phyloP scores from a whole-genome alignment of 2,888 invertebrate species.

The Lottia scabra region DNA sequence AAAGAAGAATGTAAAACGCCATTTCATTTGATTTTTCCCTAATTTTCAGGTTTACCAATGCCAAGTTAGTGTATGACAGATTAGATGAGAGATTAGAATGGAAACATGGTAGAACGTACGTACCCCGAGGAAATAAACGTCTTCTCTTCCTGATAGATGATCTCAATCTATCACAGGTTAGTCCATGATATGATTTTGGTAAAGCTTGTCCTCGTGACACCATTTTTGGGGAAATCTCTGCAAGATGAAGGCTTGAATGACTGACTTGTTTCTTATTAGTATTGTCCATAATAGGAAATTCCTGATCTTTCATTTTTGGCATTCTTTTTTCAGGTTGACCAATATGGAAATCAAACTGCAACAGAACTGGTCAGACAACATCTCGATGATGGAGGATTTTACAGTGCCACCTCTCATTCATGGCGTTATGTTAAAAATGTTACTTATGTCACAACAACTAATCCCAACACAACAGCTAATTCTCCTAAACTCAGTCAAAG shows the following conservation, averaged over 20 bases:
- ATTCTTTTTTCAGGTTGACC: slow-evolving; percentile 51
- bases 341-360: slow-evolving; percentile 64
- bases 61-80: slow-evolving; percentile 62
- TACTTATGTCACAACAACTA: slow-evolving; percentile 65
- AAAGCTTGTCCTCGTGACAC: too few relatives aligned
- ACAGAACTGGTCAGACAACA: slow-evolving; percentile 67
- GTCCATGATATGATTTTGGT: neutral
- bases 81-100: slow-evolving; percentile 66
- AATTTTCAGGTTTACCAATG: slow-evolving; percentile 62
- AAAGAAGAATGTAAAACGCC: too few relatives aligned
- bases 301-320: too few relatives aligned
- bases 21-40: neutral
- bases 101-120: slow-evolving; percentile 68
- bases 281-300: too few relatives aligned
- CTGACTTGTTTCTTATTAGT: too few relatives aligned
- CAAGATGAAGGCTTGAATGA: too few relatives aligned
- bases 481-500: slow-evolving; percentile 61
- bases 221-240: too few relatives aligned
- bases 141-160: slow-evolving; percentile 68
- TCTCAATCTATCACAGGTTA: slow-evolving; percentile 66
- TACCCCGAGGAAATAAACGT: slow-evolving; percentile 67
- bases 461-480: slow-evolving; percentile 56
- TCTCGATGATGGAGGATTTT: slow-evolving; percentile 68
- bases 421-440: slow-evolving; percentile 68
- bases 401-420: slow-evolving; percentile 57